phyloP scores from a whole-genome alignment of 2,797 vertebrate genomes.

The Dendrocincla tyrannina region DNA sequence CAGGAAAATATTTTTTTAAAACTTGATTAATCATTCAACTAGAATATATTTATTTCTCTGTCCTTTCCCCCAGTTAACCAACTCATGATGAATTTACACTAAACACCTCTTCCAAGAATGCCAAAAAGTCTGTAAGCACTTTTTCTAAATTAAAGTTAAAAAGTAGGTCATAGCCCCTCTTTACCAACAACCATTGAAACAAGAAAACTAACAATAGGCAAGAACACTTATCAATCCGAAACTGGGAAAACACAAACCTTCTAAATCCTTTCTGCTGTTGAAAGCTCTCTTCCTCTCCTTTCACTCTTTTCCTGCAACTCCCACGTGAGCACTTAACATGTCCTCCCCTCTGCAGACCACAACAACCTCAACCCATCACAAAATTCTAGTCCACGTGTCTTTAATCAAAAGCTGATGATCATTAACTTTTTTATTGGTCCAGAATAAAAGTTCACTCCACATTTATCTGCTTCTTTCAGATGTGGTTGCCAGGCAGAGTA shows the following conservation, averaged over 20 bases:
- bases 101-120: neutral
- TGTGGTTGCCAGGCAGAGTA: neutral
- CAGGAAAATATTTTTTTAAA: neutral
- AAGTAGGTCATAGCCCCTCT: neutral
- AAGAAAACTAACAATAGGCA: neutral
- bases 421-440: neutral
- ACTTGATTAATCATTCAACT: neutral
- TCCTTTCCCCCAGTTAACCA: neutral
- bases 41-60: neutral
- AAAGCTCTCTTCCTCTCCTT: neutral
- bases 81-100: neutral
- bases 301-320: neutral
- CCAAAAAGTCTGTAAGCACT: neutral
- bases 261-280: neutral
- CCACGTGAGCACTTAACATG: rapidly evolving
- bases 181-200: neutral
- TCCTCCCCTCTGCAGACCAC: neutral
- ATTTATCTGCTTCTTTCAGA: neutral
- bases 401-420: rapidly evolving
- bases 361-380: neutral
- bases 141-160: neutral
- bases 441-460: neutral
- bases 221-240: neutral
- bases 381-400: rapidly evolving
- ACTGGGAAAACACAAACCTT: neutral